Conservation (phyloP, 2,113 vertebrate species). For the Ophiodon elongatus region DNA sequence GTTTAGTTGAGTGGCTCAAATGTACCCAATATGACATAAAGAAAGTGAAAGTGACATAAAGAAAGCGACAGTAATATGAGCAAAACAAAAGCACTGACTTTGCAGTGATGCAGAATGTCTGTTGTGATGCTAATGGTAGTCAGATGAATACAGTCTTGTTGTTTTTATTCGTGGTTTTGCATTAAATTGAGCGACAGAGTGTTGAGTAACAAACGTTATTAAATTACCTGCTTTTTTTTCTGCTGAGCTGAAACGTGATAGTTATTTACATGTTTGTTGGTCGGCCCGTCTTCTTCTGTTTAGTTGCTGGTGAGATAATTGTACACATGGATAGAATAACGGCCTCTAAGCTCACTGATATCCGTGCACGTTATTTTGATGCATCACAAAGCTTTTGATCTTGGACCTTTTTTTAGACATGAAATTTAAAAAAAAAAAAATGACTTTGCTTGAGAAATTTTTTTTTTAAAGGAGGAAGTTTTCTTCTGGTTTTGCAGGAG, state of each 20-base stretch:
- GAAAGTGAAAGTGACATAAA: constrained; percentile 7
- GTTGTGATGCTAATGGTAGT: constrained; percentile 42
- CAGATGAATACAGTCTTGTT: constrained; percentile 37
- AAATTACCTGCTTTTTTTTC: constrained; percentile 37
- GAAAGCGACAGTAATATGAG: constrained; percentile 16
- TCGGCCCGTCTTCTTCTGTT: background rate
- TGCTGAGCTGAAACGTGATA: constrained; percentile 22
- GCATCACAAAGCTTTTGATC: background rate
- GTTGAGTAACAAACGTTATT: constrained; percentile 28
- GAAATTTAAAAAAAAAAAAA: background rate
- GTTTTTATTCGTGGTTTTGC: constrained; percentile 8
- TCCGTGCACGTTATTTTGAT: constrained; percentile 5
- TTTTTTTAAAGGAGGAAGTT: too few species aligned
- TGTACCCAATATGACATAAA: constrained; percentile 21
- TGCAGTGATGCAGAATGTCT: constrained; percentile 23
- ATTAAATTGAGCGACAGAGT: constrained; percentile 34
- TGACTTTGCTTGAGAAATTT: too few species aligned
- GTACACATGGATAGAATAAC: constrained; percentile 20
- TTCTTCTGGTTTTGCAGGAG: background rate
- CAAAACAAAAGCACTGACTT: background rate
- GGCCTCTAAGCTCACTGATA: background rate
- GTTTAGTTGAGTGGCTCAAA: constrained; percentile 33
- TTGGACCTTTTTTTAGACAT: background rate
- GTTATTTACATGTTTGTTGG: background rate
- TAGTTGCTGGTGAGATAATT: constrained; percentile 6